A percentile compares a stretch with the other conserved stretches of the same genome.
Evolutionary conservation across 2,113 vertebrate genomes (phyloP).

Genomic region (Recurvirostra avosetta): DNA sequence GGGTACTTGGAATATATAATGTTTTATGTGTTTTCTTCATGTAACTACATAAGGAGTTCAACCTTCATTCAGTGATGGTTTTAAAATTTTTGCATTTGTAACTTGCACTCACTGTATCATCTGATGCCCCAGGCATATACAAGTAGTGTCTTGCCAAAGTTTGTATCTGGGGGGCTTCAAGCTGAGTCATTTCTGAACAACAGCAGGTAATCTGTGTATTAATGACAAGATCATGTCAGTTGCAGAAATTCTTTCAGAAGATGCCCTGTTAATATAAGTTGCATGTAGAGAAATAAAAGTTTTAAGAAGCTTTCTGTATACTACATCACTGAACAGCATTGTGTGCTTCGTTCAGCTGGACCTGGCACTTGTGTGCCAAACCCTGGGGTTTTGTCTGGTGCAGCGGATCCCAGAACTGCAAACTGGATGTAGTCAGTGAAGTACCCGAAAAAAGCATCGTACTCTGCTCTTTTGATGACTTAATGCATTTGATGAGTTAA

Average conservation of each 20-base stretch:
- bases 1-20: not conserved
- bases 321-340: not conserved
- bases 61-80: not conserved
- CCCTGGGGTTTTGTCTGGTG: not conserved
- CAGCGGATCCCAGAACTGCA: accelerated
- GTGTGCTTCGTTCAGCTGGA: not conserved
- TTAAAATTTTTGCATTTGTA: not conserved
- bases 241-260: not conserved
- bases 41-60: not conserved
- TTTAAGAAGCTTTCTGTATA: not conserved
- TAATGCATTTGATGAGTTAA: not conserved
- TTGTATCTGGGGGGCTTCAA: not conserved
- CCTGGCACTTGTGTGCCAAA: not conserved
- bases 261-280: not conserved
- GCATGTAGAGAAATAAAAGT: accelerated
- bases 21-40: not conserved
- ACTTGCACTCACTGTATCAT: not conserved
- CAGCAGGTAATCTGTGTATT: not conserved
- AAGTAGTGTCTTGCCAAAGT: accelerated
- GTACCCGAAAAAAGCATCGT: not conserved
- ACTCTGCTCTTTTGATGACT: not conserved
- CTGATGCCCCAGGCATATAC: not conserved
- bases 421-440: not conserved
- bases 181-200: not conserved
- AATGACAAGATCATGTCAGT: not conserved